Base-by-base conservation (phyloP, 2,888 invertebrate species). In the Exephanes ischioxanthus region DNA sequence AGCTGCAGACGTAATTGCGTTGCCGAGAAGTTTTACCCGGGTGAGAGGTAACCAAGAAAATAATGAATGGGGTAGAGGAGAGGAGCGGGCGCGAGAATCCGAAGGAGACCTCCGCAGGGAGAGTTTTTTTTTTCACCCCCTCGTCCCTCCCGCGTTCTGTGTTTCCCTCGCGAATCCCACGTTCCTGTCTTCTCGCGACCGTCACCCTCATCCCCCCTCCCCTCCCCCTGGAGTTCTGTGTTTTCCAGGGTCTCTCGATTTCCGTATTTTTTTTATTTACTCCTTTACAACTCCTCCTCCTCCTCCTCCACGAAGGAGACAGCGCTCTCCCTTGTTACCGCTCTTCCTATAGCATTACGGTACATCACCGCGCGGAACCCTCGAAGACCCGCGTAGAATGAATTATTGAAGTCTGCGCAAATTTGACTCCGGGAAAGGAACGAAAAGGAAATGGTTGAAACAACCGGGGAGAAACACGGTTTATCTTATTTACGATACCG, bases 31-130 rank as follows among this genome's bases (percentile, higher is more conserved):
- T 93, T 93, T 93, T 92, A 90, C 90, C 91, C 86, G 89, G 91
- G 90, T 89, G 89, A 90, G 91, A 92, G 92, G 92, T 92, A 93
- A 92, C 93, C 92, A 93, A 92, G 93, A 93, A 93, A 94, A 92
- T 94, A 93, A 93, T 93, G 93, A 93, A 93, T 93, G 91, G 91
- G 90, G 88, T 88, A 87, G 63, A 80, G 88, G 86, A 85, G 82
- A 84, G 80, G 83, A 85, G 72, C 87, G 73, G 70, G 81, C 68
- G 77, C 68, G 77, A 61, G 61, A 87, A 88, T 87, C 84, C 87
- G 30, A 30, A 33, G 86, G 80, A 86, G 80, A 86, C 86, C 75
- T 71, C 80, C 87, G 75, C 80, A 82, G 70, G 83, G 66, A 83
- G 86, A 87, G 77, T 85, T 86, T 85, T 87, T 76, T 73, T 67